Percentiles rank a stretch among this genome's conserved stretches.
These are phyloP conservation scores for Pangasius mekongensis DNA, from an alignment of 2,797 vertebrate genomes.

Conservation along the genomic window DNA sequence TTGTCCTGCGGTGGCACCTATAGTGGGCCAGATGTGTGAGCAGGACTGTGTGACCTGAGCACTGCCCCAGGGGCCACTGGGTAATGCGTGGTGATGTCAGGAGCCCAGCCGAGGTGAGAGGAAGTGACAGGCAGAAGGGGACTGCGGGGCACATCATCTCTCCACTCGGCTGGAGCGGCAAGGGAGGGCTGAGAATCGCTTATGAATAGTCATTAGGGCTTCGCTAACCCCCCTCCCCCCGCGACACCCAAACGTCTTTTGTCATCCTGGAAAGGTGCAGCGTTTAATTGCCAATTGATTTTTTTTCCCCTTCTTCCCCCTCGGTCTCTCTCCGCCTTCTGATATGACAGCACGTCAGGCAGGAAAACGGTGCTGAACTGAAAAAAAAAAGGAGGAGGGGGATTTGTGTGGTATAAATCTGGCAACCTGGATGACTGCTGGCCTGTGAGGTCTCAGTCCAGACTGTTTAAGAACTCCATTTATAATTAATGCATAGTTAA, in stretches of 20 bases:
- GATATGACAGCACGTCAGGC: slow-evolving; percentile 98
- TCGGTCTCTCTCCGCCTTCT: slow-evolving; percentile 53
- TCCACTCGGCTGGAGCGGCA: slow-evolving; percentile 98
- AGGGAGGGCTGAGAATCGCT: slow-evolving; percentile 88
- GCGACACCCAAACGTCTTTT: slow-evolving; percentile 92
- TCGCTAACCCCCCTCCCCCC: slow-evolving; percentile 89
- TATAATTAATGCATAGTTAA: slow-evolving; percentile 64
- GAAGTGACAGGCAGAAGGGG: slow-evolving; percentile 95
- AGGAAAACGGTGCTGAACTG: slow-evolving; percentile 87
- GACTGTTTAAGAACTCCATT: slow-evolving; percentile 65
- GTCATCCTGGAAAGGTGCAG: slow-evolving; percentile 99
- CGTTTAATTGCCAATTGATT: slow-evolving; percentile 99
- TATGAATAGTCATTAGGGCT: slow-evolving; percentile 99
- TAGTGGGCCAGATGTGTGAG: slow-evolving; percentile 93
- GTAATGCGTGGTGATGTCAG: slow-evolving; percentile 94
- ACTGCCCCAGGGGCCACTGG: slow-evolving; percentile 86
- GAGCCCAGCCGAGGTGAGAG: slow-evolving; percentile 97
- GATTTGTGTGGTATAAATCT: slow-evolving; percentile 82
- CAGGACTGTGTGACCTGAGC: slow-evolving; percentile 87
- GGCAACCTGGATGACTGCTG: slow-evolving; percentile 73
- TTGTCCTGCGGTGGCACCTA: slow-evolving; percentile 91
- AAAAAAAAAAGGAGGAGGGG: slow-evolving; percentile 58
- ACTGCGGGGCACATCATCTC: slow-evolving; percentile 95
- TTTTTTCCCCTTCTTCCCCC: slow-evolving; percentile 74
- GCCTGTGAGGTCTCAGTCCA: slow-evolving; percentile 64